A percentile compares a stretch with the other conserved stretches of the same genome.
Conservation (phyloP, 1,140 invertebrate genomes). For the Pseudomyrmex gracilis region DNA sequence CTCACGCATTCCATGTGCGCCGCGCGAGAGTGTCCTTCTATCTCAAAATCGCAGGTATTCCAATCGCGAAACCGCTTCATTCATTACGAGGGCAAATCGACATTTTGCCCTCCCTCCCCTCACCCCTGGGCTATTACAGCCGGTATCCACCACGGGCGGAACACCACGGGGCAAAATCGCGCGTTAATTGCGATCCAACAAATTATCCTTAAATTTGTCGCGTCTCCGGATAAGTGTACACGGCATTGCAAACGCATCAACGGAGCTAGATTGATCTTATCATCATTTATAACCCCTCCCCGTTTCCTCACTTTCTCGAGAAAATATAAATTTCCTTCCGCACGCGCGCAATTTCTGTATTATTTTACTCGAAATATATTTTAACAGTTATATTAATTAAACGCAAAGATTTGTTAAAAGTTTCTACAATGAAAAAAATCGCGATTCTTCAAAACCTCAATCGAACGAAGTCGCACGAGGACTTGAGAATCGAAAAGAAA, state of each 20-base stretch:
- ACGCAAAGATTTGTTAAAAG: too few species aligned
- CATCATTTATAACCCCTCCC: neutral
- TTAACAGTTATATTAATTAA: too few species aligned
- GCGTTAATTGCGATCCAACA: conserved; percentile 37
- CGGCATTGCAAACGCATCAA: neutral
- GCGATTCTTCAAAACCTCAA: too few species aligned
- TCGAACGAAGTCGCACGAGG: too few species aligned
- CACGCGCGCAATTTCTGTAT: too few species aligned
- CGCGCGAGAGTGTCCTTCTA: conserved; percentile 32
- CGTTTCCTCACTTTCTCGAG: neutral
- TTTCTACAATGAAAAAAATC: too few species aligned
- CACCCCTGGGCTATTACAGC: conserved; percentile 8
- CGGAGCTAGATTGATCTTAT: conserved; percentile 13
- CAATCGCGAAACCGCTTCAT: conserved; percentile 56
- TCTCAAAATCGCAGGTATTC: conserved; percentile 59
- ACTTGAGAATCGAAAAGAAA: neutral
- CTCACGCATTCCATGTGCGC: conserved; percentile 56
- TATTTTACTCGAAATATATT: too few species aligned
- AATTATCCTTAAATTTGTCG: conserved; percentile 46
- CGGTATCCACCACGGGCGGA: neutral
- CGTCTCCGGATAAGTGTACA: conserved; percentile 9
- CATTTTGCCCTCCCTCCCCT: too few species aligned
- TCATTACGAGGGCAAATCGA: conserved; percentile 55
- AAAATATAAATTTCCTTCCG: neutral
- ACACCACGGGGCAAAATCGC: conserved; percentile 29